phyloP scores from a whole-genome alignment of 2,888 invertebrate genomes.

The Ligdia adustata region DNA sequence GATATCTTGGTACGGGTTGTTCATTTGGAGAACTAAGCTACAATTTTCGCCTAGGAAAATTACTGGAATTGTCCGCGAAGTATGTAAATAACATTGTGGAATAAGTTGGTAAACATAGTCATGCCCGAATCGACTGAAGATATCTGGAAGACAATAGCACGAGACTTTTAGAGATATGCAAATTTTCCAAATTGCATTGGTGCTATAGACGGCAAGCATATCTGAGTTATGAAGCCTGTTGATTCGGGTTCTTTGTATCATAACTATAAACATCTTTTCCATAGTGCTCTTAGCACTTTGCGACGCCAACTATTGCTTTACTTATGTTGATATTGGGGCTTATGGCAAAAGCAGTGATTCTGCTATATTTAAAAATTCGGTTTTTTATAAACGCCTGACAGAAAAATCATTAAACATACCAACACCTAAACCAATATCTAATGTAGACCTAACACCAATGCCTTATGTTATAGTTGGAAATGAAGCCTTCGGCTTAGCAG shows the following conservation, averaged over 20 bases:
- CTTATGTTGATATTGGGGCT: conserved; percentile 39
- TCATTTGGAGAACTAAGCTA: conserved; percentile 39
- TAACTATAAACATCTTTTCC: conserved; percentile 43
- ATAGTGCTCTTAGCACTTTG: conserved; percentile 43
- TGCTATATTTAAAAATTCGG: conserved; percentile 34
- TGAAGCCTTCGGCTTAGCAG: conserved; percentile 42
- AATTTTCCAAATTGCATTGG: conserved; percentile 45
- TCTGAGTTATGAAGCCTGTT: conserved; percentile 32
- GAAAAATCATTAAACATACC: conserved; percentile 36
- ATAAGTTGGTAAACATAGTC: conserved; percentile 31
- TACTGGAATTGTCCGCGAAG: conserved; percentile 38
- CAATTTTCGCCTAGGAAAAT: conserved; percentile 39
- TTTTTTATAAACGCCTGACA: conserved; percentile 33
- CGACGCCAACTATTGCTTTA: conserved; percentile 41
- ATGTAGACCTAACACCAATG: conserved; percentile 27
- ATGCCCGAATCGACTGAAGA: conserved; percentile 34
- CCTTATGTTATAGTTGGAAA: conserved; percentile 42
- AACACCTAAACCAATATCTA: conserved; percentile 34
- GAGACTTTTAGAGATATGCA: conserved; percentile 34
- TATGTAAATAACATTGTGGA: conserved; percentile 41
- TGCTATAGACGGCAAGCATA: conserved; percentile 41
- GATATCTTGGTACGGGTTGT: conserved; percentile 41
- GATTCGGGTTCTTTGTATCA: conserved; percentile 39
- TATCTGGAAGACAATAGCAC: conserved; percentile 38
- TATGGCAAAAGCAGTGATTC: conserved; percentile 41